Evolutionary conservation across 2,113 vertebrate species (phyloP), one percentile per base, ranked within the genome.

Genomic region (Podarcis muralis): DNA sequence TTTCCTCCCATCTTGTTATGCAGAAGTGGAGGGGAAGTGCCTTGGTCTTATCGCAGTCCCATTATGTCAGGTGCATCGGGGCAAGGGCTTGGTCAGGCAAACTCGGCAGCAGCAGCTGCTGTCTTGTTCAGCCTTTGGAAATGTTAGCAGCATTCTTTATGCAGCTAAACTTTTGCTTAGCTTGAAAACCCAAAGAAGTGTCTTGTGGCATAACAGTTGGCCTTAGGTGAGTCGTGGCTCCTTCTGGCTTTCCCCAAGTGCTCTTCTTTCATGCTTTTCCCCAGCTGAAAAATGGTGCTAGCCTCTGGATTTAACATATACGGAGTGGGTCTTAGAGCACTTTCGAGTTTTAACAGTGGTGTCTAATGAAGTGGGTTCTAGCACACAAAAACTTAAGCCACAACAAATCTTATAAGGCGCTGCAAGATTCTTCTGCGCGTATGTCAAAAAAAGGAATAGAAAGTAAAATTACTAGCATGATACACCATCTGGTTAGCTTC

Each of bases 1-100:
- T 92, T 96, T 96, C 94, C 96, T 96, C 89, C 32, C 43, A 65
- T 81, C 92, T 93, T 94, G 93, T 90, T 92, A 88, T 92, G 91
- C 93, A 94, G 89, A 92, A 90, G 89, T 88, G 62, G 76, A 92
- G 74, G 91, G 95, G 94, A 96, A 96, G 91, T 92, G 93, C 93
- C 92, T 89, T 23, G 87, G 92, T 84, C 93, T 94, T 95, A 96
- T 94, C 94, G 25, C 86, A 82, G 35, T 88, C 80, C 91, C 85
- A 43, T 75, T 89, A 69, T 48, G 82, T 87, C 88, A 68, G 57
- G 57, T 91, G 89, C 81, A 82, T 89, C 23, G 81, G 77, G 90
- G 91, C 88, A 87, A 90, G 88, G 94, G 89, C 57, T 81, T 76
- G 3, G 62, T 32, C 84, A 84, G 48, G 83, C 86, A 80, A 35